These are phyloP conservation scores for Laspeyria flexula DNA, from an alignment of 2,888 invertebrate species.

Conservation along the genomic window DNA sequence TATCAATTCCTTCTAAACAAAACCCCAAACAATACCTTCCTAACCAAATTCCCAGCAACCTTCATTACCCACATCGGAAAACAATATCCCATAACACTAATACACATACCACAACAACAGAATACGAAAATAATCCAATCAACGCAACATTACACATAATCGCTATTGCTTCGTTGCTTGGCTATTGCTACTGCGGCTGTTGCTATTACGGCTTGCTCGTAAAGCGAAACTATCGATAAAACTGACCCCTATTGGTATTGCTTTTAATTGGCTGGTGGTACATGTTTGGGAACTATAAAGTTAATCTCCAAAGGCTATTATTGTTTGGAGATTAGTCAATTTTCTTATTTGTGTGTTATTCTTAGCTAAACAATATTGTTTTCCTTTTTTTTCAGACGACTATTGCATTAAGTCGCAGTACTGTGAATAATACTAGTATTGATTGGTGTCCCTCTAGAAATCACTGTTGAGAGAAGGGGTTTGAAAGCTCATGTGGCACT, in stretches of 20 bases:
- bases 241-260: conserved; percentile 31
- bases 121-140: conserved; percentile 12
- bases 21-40: too few relatives aligned
- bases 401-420: too few relatives aligned
- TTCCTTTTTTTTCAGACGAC: too few relatives aligned
- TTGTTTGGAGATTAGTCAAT: not conserved
- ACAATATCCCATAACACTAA: conserved; percentile 8
- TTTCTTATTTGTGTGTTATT: too few relatives aligned
- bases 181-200: conserved; percentile 8
- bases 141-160: conserved; percentile 5
- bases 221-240: conserved; percentile 66
- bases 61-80: conserved; percentile 6
- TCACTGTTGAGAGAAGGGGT: too few relatives aligned
- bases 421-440: too few relatives aligned
- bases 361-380: too few relatives aligned
- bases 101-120: not conserved
- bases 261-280: conserved; percentile 37
- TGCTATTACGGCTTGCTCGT: conserved; percentile 64
- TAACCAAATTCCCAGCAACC: too few relatives aligned
- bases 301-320: conserved; percentile 8
- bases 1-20: too few relatives aligned
- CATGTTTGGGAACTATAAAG: conserved; percentile 10
- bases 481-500: too few relatives aligned
- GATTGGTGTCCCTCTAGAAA: too few relatives aligned
- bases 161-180: not conserved